Evolutionary conservation across 2,797 vertebrate species (phyloP).

Genomic region (Notamacropus eugenii): DNA sequence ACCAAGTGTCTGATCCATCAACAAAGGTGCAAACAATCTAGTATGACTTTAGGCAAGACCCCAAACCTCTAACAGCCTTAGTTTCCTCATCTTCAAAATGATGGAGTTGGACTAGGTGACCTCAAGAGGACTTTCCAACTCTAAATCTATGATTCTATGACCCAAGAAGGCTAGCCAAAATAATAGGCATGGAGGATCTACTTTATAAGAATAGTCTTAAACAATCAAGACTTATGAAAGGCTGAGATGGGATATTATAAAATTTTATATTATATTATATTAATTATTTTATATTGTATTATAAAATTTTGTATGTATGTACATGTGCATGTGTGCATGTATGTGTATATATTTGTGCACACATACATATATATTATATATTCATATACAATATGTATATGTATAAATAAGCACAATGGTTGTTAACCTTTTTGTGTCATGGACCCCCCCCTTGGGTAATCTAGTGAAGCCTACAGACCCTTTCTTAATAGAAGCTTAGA

Average conservation of each 20-base stretch:
- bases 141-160: background rate
- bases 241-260: background rate
- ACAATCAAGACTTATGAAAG: background rate
- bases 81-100: background rate
- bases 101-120: background rate
- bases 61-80: background rate
- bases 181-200: background rate
- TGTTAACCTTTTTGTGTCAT: background rate
- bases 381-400: no score
- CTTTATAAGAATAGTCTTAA: background rate
- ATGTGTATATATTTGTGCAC: no score
- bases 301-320: background rate
- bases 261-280: background rate
- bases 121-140: background rate
- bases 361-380: no score
- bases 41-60: background rate
- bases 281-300: background rate
- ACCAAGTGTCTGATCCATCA: background rate
- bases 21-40: background rate
- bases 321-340: no score
- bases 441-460: background rate
- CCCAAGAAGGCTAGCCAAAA: background rate
- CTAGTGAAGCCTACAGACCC: background rate
- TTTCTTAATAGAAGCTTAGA: background rate
- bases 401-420: no score